phyloP scores from a whole-genome alignment of 2,797 vertebrate species.

The Chiroxiphia lanceolata region DNA sequence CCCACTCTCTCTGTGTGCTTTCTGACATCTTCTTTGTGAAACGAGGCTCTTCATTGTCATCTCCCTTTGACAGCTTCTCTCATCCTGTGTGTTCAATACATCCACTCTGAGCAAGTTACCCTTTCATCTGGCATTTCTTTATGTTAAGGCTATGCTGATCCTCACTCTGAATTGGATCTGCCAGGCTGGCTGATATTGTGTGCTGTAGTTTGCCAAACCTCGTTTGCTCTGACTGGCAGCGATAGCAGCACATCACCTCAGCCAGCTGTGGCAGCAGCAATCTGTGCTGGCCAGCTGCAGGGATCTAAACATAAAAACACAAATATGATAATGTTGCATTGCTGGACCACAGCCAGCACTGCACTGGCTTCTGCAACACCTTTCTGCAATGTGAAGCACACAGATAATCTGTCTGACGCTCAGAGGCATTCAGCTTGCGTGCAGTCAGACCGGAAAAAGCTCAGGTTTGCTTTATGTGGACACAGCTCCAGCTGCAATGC shows the following conservation, averaged over 20 bases:
- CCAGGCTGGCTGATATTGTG: not conserved
- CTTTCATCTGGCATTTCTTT: conserved; percentile 41
- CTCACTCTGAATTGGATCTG: not conserved
- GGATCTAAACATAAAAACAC: not conserved
- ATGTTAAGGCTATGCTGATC: conserved; percentile 17
- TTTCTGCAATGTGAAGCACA: not conserved
- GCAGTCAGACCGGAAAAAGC: not conserved
- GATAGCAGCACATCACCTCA: not conserved
- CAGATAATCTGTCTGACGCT: not conserved
- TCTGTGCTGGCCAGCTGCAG: not conserved
- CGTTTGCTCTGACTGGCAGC: not conserved
- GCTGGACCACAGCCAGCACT: conserved; percentile 21
- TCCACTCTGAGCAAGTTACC: not conserved
- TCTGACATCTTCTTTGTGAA: conserved; percentile 12
- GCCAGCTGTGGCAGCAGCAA: conserved; percentile 26
- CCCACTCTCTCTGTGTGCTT: not conserved
- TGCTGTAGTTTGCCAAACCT: conserved; percentile 1
- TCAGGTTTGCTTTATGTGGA: not conserved
- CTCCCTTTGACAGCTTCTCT: conserved; percentile 38
- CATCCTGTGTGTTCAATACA: not conserved
- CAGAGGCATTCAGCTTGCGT: not conserved
- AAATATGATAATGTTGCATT: not conserved
- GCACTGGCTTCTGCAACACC: not conserved
- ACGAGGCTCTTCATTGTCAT: conserved; percentile 6
- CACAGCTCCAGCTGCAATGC: not conserved